Evolutionary conservation across 92 coral and sea anemone genomes (phyloP).

Genomic region (Paragorgia papillata): DNA sequence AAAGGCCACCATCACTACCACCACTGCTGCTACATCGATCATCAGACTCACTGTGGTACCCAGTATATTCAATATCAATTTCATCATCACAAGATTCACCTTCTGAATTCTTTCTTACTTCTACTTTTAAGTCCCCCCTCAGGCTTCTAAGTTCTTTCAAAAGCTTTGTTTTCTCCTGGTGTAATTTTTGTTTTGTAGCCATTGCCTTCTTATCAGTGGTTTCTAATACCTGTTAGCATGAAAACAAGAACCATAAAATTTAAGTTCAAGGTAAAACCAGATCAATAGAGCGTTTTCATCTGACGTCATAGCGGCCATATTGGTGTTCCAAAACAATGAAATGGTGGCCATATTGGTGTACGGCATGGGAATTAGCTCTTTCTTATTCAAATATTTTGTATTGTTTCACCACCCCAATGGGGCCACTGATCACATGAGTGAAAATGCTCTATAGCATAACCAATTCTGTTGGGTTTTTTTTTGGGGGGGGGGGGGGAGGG

Average conservation of each 20-base stretch:
- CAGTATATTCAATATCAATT: conserved; percentile 85
- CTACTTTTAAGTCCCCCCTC: conserved; percentile 55
- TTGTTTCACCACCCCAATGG: no score
- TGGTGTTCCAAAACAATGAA: no score
- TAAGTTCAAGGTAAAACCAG: not conserved
- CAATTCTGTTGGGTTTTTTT: no score
- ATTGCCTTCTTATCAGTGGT: conserved; percentile 85
- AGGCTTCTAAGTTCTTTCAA: conserved; percentile 71
- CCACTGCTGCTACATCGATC: conserved; percentile 91
- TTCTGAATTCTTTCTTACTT: conserved; percentile 83
- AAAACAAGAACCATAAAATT: not conserved
- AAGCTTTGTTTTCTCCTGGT: conserved; percentile 73
- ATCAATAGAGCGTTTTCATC: no score
- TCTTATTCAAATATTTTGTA: no score
- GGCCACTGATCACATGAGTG: no score
- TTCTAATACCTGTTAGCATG: conserved; percentile 72
- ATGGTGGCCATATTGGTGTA: no score
- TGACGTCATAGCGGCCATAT: no score
- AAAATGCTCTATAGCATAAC: no score
- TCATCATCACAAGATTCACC: conserved; percentile 91
- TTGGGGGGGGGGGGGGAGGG: no score
- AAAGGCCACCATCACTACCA: conserved; percentile 90
- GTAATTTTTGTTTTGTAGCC: conserved; percentile 75
- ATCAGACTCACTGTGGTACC: conserved; percentile 95
- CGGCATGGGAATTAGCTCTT: no score